Base-by-base conservation (phyloP, 2,888 invertebrate genomes). In the Noctua fimbriata region DNA sequence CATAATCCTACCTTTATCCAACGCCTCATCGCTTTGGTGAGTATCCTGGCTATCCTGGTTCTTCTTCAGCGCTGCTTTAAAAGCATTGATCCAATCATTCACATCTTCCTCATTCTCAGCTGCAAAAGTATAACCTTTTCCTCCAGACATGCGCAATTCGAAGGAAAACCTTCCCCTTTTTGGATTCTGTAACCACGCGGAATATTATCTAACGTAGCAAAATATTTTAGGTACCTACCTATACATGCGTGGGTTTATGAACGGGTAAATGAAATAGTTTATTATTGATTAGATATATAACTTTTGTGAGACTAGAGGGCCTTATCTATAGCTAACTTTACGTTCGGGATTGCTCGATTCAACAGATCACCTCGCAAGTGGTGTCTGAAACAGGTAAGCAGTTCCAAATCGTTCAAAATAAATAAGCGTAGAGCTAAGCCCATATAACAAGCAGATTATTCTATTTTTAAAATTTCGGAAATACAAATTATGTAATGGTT, bases 131-230 rank as follows among this genome's bases (percentile, higher is more conserved):
- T 98, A 99, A 0, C 98, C 98, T 93, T 99, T 98, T 86, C 98
- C 98, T 32, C 98, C 98, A 12, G 98, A 98, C 98, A 99, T 99
- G 84, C 98, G 97, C 67, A 99, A 95, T 94, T 99, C 99, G 94
- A 99, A 99, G 93, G 99, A 98, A 93, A 97, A 98, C 90, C 98
- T 97, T 5, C 99, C 99, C 79, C 98, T 97, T 95, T 99, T 99
- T 32, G 98, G 97, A 96, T 98, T 99, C 98, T 98, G 91, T 18
- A 89, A 91, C 32, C 66, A 76, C 28, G 9, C 3, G 18, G 1
- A 71, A 36, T 36, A 41, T 16, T 47, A 67, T 12, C 10, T 73
- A 24, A 55, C n/a, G 16, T n/a, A 44, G 21, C 18, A 28, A 14
- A 10, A 21, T 21, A 21, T 28, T 21, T 24, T 12, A 16, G n/a